phyloP scores from a whole-genome alignment of 2,113 vertebrate species.

The Esox niger region DNA sequence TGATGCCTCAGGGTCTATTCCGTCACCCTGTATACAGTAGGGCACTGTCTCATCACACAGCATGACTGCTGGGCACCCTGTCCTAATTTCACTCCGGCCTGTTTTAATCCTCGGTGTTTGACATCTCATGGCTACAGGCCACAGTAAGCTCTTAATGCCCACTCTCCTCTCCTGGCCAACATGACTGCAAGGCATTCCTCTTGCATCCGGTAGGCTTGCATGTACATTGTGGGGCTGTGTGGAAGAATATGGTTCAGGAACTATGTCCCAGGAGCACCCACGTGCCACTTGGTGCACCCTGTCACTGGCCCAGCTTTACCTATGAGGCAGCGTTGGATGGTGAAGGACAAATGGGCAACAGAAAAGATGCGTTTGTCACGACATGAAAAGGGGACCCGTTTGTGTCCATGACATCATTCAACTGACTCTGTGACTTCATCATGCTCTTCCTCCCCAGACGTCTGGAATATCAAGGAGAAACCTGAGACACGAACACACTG shows the following conservation, averaged over 20 bases:
- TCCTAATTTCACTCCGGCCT: constrained; percentile 51
- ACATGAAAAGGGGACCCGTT: constrained; percentile 27
- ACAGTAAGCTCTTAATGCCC: constrained; percentile 47
- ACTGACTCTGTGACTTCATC: constrained; percentile 19
- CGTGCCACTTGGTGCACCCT: constrained; percentile 14
- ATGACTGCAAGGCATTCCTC: constrained; percentile 25
- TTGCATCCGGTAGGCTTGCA: neutral
- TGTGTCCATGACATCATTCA: constrained; percentile 15
- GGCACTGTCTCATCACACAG: constrained; percentile 33
- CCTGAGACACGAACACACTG: constrained; percentile 45
- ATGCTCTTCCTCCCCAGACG: constrained; percentile 25
- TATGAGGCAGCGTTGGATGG: neutral
- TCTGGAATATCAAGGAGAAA: constrained; percentile 56
- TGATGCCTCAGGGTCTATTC: neutral
- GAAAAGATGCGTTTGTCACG: neutral
- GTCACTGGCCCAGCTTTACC: constrained; percentile 6
- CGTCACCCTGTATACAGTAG: constrained; percentile 43
- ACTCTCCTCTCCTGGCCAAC: constrained; percentile 23
- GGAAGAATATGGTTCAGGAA: constrained; percentile 1
- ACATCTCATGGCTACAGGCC: constrained; percentile 35
- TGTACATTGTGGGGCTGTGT: neutral
- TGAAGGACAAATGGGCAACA: neutral
- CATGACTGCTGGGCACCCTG: constrained; percentile 41
- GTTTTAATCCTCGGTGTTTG: constrained; percentile 54
- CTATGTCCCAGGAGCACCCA: neutral